phyloP scores from a whole-genome alignment of 2,113 vertebrate species.

The Sapajus apella region DNA sequence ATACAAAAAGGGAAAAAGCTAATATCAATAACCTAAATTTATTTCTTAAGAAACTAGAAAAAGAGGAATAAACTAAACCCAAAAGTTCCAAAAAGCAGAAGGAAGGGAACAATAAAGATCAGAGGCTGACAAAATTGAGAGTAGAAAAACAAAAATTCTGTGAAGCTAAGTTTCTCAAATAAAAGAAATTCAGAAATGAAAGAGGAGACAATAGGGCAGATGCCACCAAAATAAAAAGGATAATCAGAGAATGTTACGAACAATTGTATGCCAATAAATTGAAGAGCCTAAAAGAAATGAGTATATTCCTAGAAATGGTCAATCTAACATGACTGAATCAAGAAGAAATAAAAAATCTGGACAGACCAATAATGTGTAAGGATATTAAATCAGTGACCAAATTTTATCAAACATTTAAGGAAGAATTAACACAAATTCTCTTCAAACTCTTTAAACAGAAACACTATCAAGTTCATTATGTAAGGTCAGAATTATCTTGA shows the following conservation, averaged over 20 bases:
- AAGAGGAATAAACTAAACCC: neutral
- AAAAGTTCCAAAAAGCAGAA: neutral
- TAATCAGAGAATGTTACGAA: neutral
- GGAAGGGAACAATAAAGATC: neutral
- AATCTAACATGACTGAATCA: neutral
- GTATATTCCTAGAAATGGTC: neutral
- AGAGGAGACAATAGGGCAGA: neutral
- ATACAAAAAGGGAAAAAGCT: neutral
- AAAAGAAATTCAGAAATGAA: neutral
- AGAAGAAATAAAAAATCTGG: neutral
- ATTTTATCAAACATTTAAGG: neutral
- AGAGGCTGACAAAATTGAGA: neutral
- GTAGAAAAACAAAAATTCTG: neutral
- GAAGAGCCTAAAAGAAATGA: neutral
- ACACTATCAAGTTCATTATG: neutral
- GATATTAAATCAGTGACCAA: neutral
- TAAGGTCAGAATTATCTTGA: neutral
- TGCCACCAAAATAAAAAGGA: neutral
- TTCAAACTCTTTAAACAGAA: neutral
- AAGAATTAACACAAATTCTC: neutral
- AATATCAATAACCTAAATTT: neutral
- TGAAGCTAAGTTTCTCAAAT: neutral
- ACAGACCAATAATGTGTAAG: neutral
- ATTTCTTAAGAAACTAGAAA: neutral
- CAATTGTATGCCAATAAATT: neutral